phyloP scores from a whole-genome alignment of 2,113 vertebrate genomes.

The Notechis scutatus region DNA sequence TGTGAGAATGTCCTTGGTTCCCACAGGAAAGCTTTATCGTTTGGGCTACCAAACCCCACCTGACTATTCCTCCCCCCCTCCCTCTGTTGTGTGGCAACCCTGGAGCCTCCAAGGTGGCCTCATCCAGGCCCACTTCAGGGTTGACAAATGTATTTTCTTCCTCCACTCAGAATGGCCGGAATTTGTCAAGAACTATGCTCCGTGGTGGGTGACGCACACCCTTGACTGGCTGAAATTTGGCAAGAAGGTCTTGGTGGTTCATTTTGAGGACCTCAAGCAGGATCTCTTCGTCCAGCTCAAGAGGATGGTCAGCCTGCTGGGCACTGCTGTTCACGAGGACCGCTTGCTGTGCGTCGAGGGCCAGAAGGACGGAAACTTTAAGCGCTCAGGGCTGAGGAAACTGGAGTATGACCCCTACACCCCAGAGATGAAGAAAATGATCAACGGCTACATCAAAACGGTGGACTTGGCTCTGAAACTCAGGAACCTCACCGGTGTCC shows the following conservation, averaged over 20 bases:
- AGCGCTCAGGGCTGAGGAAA: conserved; percentile 89
- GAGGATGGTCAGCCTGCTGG: conserved; percentile 85
- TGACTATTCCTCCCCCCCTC: no score
- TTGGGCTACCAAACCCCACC: no score
- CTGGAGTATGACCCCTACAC: conserved; percentile 94
- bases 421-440: conserved; percentile 79
- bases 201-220: conserved; percentile 96
- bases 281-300: conserved; percentile 87
- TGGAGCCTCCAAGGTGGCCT: no score
- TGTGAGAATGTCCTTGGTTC: no score
- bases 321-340: conserved; percentile 80
- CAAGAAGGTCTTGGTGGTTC: conserved; percentile 86
- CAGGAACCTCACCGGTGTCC: conserved; percentile 84
- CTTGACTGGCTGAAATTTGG: conserved; percentile 93
- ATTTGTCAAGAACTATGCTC: conserved; percentile 91
- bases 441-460: conserved; percentile 82
- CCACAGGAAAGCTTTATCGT: no score
- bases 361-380: conserved; percentile 97
- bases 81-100: no score
- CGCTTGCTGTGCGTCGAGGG: conserved; percentile 92
- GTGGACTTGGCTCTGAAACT: conserved; percentile 81
- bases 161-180: conserved; percentile 90
- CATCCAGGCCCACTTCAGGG: no score
- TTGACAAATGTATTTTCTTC: not conserved
- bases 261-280: conserved; percentile 89